phyloP scores from a whole-genome alignment of 2,888 invertebrate genomes.

The Xylota sylvarum region DNA sequence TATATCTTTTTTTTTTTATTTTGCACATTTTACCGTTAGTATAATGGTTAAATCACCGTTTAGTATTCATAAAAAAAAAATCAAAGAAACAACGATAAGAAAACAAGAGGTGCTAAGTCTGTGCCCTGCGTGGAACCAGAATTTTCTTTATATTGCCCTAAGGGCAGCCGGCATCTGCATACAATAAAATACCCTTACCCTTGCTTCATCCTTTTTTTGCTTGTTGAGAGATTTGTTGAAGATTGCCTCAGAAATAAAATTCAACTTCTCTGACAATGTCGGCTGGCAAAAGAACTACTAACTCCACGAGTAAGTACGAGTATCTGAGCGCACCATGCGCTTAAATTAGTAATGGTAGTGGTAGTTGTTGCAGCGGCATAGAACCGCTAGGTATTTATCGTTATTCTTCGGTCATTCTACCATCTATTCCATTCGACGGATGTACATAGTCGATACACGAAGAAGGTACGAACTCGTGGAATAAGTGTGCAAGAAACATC shows the following conservation, averaged over 20 bases:
- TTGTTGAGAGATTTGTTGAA: conserved; percentile 32
- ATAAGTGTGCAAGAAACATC: conserved; percentile 43
- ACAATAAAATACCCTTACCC: conserved; percentile 42
- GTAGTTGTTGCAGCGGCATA: conserved; percentile 39
- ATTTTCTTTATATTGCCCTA: conserved; percentile 23
- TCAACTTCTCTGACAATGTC: not conserved
- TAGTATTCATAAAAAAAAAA: conserved; percentile 76
- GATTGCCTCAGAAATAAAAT: conserved; percentile 26
- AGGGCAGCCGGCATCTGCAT: conserved; percentile 52
- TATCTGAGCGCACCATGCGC: conserved; percentile 53
- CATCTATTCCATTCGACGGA: conserved; percentile 58
- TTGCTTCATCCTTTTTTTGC: conserved; percentile 11
- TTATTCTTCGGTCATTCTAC: conserved; percentile 49
- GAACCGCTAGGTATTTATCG: conserved; percentile 75
- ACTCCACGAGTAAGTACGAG: not conserved
- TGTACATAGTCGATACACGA: conserved; percentile 42
- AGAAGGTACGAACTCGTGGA: conserved; percentile 36
- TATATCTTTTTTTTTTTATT: conserved; percentile 13
- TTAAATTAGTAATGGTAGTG: conserved; percentile 24
- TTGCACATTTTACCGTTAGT: conserved; percentile 82
- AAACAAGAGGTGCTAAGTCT: conserved; percentile 48
- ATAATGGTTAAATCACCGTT: conserved; percentile 82
- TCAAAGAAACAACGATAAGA: conserved; percentile 12
- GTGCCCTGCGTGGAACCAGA: conserved; percentile 39
- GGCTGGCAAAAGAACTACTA: conserved; percentile 19